These are phyloP conservation scores for Paelopatides confundens DNA, from an alignment of 53 echinoderm and acorn worm genomes.

Conservation along the genomic window DNA sequence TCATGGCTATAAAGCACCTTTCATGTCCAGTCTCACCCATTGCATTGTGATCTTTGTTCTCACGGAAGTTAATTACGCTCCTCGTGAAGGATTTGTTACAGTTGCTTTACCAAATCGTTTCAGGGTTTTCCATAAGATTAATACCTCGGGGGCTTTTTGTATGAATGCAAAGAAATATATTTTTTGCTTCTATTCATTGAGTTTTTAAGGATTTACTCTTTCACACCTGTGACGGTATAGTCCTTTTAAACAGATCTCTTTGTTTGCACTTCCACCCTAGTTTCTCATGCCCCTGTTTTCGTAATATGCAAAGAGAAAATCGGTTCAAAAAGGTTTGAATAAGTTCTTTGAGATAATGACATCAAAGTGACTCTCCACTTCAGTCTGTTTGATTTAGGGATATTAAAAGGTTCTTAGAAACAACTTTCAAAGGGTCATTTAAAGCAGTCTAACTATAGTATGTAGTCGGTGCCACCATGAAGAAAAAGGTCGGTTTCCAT, in stretches of 20 bases:
- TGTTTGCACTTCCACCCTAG: neutral
- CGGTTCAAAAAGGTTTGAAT: neutral
- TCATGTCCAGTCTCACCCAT: neutral
- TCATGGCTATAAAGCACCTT: slow-evolving; percentile 12
- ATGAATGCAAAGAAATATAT: slow-evolving; percentile 39
- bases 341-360: neutral
- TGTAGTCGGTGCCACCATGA: too few species aligned
- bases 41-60: slow-evolving; percentile 28
- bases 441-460: too few species aligned
- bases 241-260: neutral
- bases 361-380: slow-evolving; percentile 12
- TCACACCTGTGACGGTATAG: slow-evolving; percentile 7
- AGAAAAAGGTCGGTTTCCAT: too few species aligned
- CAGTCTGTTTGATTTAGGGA: slow-evolving; percentile 21
- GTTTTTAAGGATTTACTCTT: neutral
- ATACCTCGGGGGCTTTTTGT: neutral
- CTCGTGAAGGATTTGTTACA: slow-evolving; percentile 18
- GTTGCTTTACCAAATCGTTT: slow-evolving; percentile 17
- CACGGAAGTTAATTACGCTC: slow-evolving; percentile 6
- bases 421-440: too few species aligned
- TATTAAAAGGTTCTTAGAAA: neutral
- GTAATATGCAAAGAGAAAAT: neutral
- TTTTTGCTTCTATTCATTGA: neutral
- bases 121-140: slow-evolving; percentile 6
- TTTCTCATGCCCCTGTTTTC: slow-evolving; percentile 3